phyloP scores from a whole-genome alignment of 2,113 vertebrate genomes.

The Seriola quinqueradiata region DNA sequence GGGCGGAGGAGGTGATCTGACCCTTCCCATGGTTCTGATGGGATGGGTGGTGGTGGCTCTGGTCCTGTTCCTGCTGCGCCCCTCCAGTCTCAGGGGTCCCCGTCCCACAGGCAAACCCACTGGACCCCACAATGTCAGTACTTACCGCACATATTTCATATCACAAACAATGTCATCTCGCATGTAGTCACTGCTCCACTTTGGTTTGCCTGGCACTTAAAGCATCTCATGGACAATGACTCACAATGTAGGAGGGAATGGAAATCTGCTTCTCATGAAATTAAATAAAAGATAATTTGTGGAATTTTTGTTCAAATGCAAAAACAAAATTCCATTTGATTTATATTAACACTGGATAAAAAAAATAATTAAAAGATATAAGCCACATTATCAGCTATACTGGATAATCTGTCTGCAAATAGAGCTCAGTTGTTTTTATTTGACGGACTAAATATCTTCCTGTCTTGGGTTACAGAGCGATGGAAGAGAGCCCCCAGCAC shows the following conservation, averaged over 20 bases:
- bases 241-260: neutral
- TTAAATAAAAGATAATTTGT: neutral
- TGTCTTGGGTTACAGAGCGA: slow-evolving; percentile 69
- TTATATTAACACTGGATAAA: neutral
- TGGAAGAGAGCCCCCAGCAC: slow-evolving; percentile 91
- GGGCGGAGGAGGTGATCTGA: slow-evolving; percentile 84
- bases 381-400: too few species aligned
- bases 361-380: neutral
- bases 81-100: slow-evolving; percentile 89
- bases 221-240: neutral
- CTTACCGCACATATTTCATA: neutral
- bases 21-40: slow-evolving; percentile 92
- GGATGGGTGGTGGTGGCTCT: slow-evolving; percentile 93
- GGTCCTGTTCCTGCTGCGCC: slow-evolving; percentile 92
- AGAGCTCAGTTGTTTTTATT: too few species aligned
- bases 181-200: neutral
- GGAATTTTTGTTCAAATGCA: neutral
- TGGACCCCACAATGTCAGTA: slow-evolving; percentile 90
- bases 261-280: neutral
- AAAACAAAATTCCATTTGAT: neutral
- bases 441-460: neutral
- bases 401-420: too few species aligned
- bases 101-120: slow-evolving; percentile 86
- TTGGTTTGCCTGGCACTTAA: neutral
- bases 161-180: neutral